Conservation (phyloP, 1,140 invertebrate species). For the Nilaparvata lugens region DNA sequence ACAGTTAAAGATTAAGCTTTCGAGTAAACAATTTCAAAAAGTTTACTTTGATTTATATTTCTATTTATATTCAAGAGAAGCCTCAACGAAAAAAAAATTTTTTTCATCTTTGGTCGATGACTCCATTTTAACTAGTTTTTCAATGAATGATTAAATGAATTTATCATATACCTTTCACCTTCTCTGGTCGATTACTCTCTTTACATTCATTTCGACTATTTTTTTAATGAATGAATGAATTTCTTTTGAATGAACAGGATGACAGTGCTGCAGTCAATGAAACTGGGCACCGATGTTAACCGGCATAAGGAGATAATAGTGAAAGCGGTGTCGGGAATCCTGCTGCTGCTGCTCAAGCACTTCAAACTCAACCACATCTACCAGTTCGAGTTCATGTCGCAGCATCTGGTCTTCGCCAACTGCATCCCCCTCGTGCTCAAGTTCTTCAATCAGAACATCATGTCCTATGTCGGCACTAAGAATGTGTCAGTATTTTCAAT, state of each 20-base stretch:
- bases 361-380: conserved; percentile 99
- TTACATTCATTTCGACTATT: too few relatives aligned
- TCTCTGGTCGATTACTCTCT: conserved; percentile 7
- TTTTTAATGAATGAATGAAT: conserved; percentile 26
- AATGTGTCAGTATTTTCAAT: conserved; percentile 56
- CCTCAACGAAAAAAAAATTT: too few relatives aligned
- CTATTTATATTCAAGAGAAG: too few relatives aligned
- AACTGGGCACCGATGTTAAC: conserved; percentile 94
- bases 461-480: conserved; percentile 89
- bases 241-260: conserved; percentile 53
- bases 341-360: conserved; percentile 91
- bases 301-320: conserved; percentile 98
- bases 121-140: too few relatives aligned
- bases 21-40: too few relatives aligned
- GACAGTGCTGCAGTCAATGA: conserved; percentile 94
- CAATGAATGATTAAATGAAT: too few relatives aligned
- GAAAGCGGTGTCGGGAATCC: conserved; percentile 91
- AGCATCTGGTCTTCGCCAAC: conserved; percentile 98
- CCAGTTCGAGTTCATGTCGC: conserved; percentile 98
- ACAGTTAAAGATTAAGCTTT: too few relatives aligned
- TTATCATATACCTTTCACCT: neutral
- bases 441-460: conserved; percentile 98
- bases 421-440: conserved; percentile 97
- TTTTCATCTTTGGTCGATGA: too few relatives aligned
- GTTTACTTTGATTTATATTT: too few relatives aligned